These are phyloP conservation scores for Hypothenemus hampei DNA, from an alignment of 1,140 invertebrate species.

Conservation along the genomic window DNA sequence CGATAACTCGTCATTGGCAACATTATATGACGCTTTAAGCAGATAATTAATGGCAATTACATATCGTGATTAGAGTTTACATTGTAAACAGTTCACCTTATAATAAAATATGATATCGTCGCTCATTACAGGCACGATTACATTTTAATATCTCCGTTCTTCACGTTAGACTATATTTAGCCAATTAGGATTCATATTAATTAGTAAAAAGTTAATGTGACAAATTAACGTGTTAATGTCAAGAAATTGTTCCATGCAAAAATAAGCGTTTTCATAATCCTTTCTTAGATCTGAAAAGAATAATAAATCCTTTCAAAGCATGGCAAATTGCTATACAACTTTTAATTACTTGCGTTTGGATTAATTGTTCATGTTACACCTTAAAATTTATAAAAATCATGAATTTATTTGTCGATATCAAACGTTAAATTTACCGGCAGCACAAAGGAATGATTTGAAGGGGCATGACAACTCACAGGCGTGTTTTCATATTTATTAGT, in stretches of 20 bases:
- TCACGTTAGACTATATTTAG: too few species aligned
- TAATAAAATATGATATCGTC: background rate
- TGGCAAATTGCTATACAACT: too few species aligned
- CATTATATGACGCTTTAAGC: background rate
- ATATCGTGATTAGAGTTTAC: slow-evolving; percentile 2
- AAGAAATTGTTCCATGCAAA: too few species aligned
- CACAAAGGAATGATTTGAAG: slow-evolving; percentile 8
- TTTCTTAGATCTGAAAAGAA: too few species aligned
- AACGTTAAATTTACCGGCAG: slow-evolving; percentile 3
- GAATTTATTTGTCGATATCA: slow-evolving; percentile 8
- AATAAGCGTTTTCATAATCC: too few species aligned
- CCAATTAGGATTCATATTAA: too few species aligned
- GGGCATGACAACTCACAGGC: slow-evolving; percentile 3
- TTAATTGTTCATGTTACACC: slow-evolving; percentile 6
- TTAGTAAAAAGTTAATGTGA: too few species aligned
- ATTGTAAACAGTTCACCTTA: background rate
- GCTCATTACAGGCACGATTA: too few species aligned
- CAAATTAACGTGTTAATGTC: too few species aligned
- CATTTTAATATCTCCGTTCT: too few species aligned
- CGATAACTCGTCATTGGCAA: background rate
- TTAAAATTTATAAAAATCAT: background rate
- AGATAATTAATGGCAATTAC: slow-evolving; percentile 5
- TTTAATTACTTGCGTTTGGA: too few species aligned
- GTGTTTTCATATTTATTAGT: slow-evolving; percentile 12
- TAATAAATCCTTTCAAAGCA: too few species aligned